Conservation (phyloP, 2,113 vertebrate species). For the Ursus arctos region DNA sequence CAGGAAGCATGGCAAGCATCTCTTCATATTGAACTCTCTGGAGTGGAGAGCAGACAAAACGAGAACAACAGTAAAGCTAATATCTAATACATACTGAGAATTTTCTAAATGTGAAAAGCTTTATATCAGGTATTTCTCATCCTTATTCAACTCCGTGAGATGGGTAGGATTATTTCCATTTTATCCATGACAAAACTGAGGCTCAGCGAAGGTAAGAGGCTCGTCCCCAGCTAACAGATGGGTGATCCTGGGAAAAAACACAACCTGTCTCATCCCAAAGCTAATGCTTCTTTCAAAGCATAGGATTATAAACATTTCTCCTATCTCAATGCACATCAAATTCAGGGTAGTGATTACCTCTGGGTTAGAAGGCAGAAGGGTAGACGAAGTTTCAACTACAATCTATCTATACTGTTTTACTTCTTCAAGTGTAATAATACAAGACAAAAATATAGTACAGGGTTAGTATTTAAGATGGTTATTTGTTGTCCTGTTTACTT, state of each 20-base stretch:
- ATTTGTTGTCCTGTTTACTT: background rate
- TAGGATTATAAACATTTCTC: background rate
- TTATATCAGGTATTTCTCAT: background rate
- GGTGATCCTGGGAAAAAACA: background rate
- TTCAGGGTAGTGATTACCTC: background rate
- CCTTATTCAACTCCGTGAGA: background rate
- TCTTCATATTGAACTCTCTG: background rate
- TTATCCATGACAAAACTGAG: background rate
- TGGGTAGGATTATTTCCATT: background rate
- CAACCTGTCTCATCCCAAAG: background rate
- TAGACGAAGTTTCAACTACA: background rate
- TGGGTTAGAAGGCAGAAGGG: background rate
- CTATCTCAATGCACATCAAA: background rate
- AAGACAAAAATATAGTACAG: background rate
- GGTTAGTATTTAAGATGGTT: background rate
- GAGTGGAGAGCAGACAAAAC: background rate
- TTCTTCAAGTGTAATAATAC: background rate
- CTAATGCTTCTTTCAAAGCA: background rate
- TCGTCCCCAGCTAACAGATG: background rate
- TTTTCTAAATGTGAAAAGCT: background rate
- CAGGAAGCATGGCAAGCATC: constrained; percentile 42
- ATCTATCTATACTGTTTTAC: background rate
- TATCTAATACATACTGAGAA: background rate
- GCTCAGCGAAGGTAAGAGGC: background rate
- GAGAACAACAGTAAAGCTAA: background rate